Evolutionary conservation across 2,113 vertebrate genomes (phyloP), one percentile per base, ranked within the genome.

Genomic region (Trogon melanurus): DNA sequence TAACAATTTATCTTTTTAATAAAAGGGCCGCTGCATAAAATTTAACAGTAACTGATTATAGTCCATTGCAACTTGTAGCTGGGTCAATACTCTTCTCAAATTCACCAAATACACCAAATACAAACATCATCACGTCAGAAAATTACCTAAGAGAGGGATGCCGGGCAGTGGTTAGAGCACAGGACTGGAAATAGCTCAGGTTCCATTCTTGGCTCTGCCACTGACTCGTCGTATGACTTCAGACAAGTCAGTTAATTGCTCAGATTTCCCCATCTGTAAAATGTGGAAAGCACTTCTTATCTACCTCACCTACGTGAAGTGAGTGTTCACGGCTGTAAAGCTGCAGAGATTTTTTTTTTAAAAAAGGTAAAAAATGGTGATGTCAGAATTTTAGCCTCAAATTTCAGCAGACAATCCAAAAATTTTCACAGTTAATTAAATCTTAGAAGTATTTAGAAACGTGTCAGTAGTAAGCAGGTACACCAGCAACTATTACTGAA

Each of bases 191-290:
- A 95, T 16, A 95, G 93, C 1, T 94, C 93, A 91, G 91, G 87
- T 96, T 76, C 93, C 93, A 88, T 58, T 91, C 94, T 88, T 89
- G 89, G 91, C 94, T 95, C 95, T 96, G 93, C 84, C 91, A 89
- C 93, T 92, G 80, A 91, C 69, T 95, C 91, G 84, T 80, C 13
- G 26, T 85, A 61, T 75, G 93, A 91, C 89, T 78, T 91, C 89
- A 58, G 87, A 74, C 70, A 97, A 95, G 87, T 94, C 94, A 97
- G 78, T 75, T 93, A 92, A 95, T 56, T 85, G 91, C 89, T 94
- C 84, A 87, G 80, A 93, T 91, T 86, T 87, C 86, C 86, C 70
- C 86, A 91, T 93, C 86, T 95, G 89, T 92, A 95, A 96, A 93
- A 96, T 4, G 76, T 74, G 86, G 92, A 95, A 96, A 96, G 89